Base-by-base conservation (phyloP, 2,888 invertebrate genomes). In the Chesias legatella region DNA sequence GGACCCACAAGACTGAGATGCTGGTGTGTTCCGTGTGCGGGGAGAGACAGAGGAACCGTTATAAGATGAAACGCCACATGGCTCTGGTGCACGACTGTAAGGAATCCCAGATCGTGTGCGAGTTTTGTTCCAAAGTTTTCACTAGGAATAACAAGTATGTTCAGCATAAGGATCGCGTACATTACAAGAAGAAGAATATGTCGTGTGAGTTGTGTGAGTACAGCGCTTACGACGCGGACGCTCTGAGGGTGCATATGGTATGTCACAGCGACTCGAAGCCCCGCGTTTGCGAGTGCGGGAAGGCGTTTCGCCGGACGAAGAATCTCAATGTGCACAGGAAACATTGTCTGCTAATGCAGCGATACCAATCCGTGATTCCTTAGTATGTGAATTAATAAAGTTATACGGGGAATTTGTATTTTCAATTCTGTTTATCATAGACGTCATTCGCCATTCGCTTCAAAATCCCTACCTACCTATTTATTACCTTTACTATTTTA, bases 71-170 rank as follows among this genome's bases (percentile, higher is more conserved):
- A 4, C 46, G 58, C 0, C 67, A 67, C 5, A 26, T 66, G 30
- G 66, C 63, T 0, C 8, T 60, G 1, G 55, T 56, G 0, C 67
- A 69, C 17, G 52, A 66, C n/a, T 47, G 45, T 4, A 55, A 60
- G 20, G 51, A 33, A 2, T 35, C 26, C 0, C 56, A 65, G 20
- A 43, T 62, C 33, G 67, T 71, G 6, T 88, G 85, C 33, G 68
- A 66, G n/a, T 43, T 67, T 1, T 84, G 84, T 36, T 41, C 53
- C 0, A 63, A 59, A 23, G 54, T 66, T 1, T 73, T 67, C 7
- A 56, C 57, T 0, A 45, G 52, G 4, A 60, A 60, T 3, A 60
- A 38, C 25, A 60, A 59, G 3, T 53, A 56, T 6, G 41, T 58
- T 1, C 43, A 60, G 1, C 78, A 78, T 36, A 63, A 68, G 1